These are phyloP conservation scores for Formica aserva DNA, from an alignment of 2,888 invertebrate species.

Conservation along the genomic window DNA sequence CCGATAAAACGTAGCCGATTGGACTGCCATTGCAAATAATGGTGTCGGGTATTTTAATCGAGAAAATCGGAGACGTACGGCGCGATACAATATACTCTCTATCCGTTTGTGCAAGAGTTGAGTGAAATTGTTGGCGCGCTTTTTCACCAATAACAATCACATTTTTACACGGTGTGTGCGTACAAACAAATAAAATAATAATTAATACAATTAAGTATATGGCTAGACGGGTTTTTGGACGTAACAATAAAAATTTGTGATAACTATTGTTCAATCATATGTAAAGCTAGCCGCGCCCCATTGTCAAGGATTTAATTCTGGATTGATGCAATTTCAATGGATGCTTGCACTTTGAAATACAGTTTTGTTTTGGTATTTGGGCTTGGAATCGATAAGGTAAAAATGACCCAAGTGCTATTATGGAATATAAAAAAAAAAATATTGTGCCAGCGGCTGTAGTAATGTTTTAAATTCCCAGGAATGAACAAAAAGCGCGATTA, in stretches of 20 bases:
- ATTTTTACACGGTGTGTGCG: slow-evolving; percentile 3
- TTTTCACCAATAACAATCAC: background rate
- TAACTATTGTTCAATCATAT: slow-evolving; percentile 37
- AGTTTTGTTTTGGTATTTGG: slow-evolving; percentile 41
- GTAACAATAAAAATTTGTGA: slow-evolving; percentile 34
- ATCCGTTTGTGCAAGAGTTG: slow-evolving; percentile 14
- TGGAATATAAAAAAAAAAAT: background rate
- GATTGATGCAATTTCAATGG: slow-evolving; percentile 78
- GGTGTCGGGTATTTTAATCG: slow-evolving; percentile 44
- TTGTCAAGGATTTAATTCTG: slow-evolving; percentile 74
- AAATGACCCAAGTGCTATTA: slow-evolving; percentile 24
- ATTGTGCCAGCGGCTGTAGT: background rate
- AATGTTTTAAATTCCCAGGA: background rate
- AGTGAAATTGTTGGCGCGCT: slow-evolving; percentile 24
- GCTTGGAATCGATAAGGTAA: background rate
- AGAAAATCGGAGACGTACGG: slow-evolving; percentile 45
- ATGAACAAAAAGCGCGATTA: background rate
- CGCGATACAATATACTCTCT: background rate
- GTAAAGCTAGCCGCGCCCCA: slow-evolving; percentile 42
- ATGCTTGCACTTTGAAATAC: slow-evolving; percentile 70
- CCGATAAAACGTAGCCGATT: slow-evolving; percentile 43
- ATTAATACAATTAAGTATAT: slow-evolving; percentile 46
- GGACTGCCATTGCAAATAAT: slow-evolving; percentile 39
- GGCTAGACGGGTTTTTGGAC: background rate
- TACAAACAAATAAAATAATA: slow-evolving; percentile 33